Conservation (phyloP, 2,888 invertebrate genomes). For the Syritta pipiens region DNA sequence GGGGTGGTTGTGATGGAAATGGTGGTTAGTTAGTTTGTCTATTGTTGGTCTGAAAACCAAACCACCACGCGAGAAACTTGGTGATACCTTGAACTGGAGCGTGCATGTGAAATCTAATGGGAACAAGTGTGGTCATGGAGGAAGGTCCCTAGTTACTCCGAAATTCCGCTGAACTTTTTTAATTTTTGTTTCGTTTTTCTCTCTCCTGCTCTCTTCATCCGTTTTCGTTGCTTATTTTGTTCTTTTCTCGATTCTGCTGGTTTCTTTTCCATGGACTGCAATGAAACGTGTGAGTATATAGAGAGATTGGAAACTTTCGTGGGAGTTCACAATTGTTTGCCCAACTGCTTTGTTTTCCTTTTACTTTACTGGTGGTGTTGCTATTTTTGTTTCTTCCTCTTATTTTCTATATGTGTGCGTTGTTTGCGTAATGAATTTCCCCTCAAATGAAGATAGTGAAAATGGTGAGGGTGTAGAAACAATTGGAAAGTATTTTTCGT, state of each 20-base stretch:
- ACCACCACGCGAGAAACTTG: conserved; percentile 53
- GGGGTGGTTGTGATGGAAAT: conserved; percentile 1
- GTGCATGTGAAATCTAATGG: conserved; percentile 47
- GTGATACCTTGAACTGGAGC: conserved; percentile 52
- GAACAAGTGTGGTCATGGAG: background rate
- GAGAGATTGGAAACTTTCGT: conserved; percentile 37
- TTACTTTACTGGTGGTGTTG: conserved; percentile 26
- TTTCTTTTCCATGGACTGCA: conserved; percentile 20
- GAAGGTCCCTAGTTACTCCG: conserved; percentile 24
- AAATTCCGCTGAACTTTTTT: conserved; percentile 60
- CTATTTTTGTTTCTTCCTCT: conserved; percentile 42
- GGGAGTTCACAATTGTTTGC: conserved; percentile 65
- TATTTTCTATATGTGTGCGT: conserved; percentile 6
- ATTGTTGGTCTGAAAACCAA: conserved; percentile 43
- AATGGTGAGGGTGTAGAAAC: too few species aligned
- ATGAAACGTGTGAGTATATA: conserved; percentile 36
- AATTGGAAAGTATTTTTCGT: conserved; percentile 61
- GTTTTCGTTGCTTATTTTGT: conserved; percentile 8
- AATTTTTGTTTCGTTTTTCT: conserved; percentile 41
- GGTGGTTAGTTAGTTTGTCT: conserved; percentile 53
- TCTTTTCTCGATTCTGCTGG: too few species aligned
- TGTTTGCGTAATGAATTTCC: conserved; percentile 48
- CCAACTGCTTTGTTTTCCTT: conserved; percentile 49
- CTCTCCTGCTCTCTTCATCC: background rate
- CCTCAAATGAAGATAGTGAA: too few species aligned